Percentiles rank a stretch among this genome's conserved stretches.
phyloP scores from a whole-genome alignment of 2,113 vertebrate species.

The Suricata suricatta region DNA sequence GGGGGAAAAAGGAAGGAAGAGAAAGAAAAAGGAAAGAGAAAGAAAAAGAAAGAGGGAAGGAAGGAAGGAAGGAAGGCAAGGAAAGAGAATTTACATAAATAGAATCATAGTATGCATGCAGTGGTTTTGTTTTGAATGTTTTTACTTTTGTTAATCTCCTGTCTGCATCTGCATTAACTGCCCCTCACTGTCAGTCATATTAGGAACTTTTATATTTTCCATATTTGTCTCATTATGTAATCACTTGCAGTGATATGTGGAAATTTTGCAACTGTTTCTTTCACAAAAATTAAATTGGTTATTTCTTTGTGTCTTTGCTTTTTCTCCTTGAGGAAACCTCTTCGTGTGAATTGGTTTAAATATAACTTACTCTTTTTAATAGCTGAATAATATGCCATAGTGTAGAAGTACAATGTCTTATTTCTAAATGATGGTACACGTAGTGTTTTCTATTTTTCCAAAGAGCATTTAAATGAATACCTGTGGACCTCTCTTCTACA shows the following conservation, averaged over 20 bases:
- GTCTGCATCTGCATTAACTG: not conserved
- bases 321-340: not conserved
- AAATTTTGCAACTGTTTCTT: not conserved
- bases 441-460: not conserved
- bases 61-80: not conserved
- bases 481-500: not conserved
- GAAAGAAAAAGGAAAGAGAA: not conserved
- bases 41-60: not conserved
- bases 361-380: not conserved
- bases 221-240: not conserved
- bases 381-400: not conserved
- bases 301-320: not conserved
- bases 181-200: not conserved
- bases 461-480: not conserved
- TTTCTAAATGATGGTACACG: not conserved
- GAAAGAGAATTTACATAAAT: not conserved
- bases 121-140: not conserved
- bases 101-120: not conserved
- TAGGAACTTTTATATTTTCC: not conserved
- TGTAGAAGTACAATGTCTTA: not conserved
- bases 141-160: not conserved
- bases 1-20: not conserved
- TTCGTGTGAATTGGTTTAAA: not conserved
- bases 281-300: not conserved
- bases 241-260: not conserved